phyloP scores from a whole-genome alignment of 2,888 invertebrate genomes.

The Cosmopolites sordidus region DNA sequence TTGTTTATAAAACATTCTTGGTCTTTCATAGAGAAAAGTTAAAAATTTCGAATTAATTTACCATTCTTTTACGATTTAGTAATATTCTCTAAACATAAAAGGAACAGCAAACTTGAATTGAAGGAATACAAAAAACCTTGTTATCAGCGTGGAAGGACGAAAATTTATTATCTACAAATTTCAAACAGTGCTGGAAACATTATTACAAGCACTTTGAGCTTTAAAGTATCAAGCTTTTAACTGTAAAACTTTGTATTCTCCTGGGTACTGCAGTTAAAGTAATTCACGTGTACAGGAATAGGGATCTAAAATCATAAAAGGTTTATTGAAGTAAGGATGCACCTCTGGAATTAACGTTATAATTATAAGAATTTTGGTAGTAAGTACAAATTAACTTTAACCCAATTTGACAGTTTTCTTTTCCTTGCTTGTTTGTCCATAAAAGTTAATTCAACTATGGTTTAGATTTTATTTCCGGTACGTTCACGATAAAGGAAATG shows the following conservation, averaged over 20 bases:
- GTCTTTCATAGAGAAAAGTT: too few species aligned
- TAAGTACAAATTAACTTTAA: too few species aligned
- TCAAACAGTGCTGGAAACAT: background rate
- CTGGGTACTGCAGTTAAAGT: background rate
- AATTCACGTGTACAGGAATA: conserved; percentile 1
- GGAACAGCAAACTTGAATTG: background rate
- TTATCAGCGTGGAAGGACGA: background rate
- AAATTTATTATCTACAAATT: conserved; percentile 1
- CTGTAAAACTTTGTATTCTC: conserved; percentile 1
- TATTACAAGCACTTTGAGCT: conserved; percentile 1
- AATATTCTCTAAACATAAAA: background rate
- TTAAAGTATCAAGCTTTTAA: conserved; percentile 1
- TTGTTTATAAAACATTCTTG: too few species aligned
- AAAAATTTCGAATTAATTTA: too few species aligned
- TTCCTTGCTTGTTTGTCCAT: too few species aligned
- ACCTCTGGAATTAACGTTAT: background rate
- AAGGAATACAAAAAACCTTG: background rate
- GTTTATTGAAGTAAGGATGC: background rate
- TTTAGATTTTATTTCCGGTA: too few species aligned
- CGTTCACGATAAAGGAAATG: too few species aligned
- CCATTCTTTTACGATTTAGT: too few species aligned
- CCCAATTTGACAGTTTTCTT: too few species aligned
- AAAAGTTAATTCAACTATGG: too few species aligned
- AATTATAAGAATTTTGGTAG: background rate
- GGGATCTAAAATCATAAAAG: background rate